phyloP scores from a whole-genome alignment of 2,888 invertebrate species.

The Brenthis daphne region DNA sequence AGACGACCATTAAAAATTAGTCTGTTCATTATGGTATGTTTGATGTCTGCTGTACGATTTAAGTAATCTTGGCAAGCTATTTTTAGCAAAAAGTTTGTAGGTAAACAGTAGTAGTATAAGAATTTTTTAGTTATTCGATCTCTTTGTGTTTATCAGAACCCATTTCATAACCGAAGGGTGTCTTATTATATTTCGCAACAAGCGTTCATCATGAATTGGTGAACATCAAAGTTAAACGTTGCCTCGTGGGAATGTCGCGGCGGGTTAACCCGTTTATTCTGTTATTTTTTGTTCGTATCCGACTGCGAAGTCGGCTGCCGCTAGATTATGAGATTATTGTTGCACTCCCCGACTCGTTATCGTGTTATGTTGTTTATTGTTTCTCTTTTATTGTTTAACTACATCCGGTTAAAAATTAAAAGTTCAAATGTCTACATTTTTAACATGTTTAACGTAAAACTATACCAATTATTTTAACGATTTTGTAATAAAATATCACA shows the following conservation, averaged over 20 bases:
- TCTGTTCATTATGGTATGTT: not conserved
- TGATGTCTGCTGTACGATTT: not conserved
- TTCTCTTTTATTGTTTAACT: slow-evolving; percentile 22
- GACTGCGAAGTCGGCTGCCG: slow-evolving; percentile 45
- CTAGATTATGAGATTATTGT: slow-evolving; percentile 63
- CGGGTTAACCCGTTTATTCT: slow-evolving; percentile 60
- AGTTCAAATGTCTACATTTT: not conserved
- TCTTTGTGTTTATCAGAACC: not conserved
- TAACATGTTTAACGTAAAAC: too few relatives aligned
- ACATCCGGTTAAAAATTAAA: not conserved
- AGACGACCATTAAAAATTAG: not conserved
- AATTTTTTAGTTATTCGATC: not conserved
- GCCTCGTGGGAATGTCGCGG: slow-evolving; percentile 67
- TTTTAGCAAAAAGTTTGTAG: too few relatives aligned
- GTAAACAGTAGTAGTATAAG: too few relatives aligned
- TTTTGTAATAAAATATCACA: too few relatives aligned
- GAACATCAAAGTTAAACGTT: slow-evolving; percentile 55
- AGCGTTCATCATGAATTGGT: slow-evolving; percentile 44
- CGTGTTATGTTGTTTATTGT: slow-evolving; percentile 37
- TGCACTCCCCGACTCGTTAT: slow-evolving; percentile 50
- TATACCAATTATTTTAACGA: too few relatives aligned
- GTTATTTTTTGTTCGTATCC: slow-evolving; percentile 51
- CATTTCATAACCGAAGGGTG: slow-evolving; percentile 26
- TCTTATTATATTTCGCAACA: slow-evolving; percentile 27
- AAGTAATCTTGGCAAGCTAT: too few relatives aligned